Percentiles rank a stretch among this genome's conserved stretches.
These are phyloP conservation scores for Zoanthus sociatus DNA, from an alignment of 92 coral and sea anemone genomes.

Conservation along the genomic window DNA sequence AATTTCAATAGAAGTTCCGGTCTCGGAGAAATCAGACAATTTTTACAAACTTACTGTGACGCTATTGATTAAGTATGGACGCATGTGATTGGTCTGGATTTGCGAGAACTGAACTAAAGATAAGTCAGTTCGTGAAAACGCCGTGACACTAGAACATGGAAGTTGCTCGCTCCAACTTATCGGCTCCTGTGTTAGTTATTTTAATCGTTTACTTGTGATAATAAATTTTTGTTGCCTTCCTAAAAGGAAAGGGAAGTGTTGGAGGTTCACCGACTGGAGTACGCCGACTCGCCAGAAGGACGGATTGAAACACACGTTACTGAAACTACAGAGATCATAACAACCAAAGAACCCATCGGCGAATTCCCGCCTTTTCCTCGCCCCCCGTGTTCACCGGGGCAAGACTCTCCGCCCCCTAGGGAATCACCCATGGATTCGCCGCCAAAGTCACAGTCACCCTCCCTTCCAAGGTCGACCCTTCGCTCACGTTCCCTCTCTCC, in stretches of 20 bases:
- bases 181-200: neutral
- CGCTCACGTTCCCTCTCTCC: slow-evolving; percentile 4
- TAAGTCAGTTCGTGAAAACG: too few species aligned
- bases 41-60: too few species aligned
- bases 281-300: slow-evolving; percentile 28
- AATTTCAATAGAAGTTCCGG: too few species aligned
- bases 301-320: slow-evolving; percentile 26
- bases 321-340: slow-evolving; percentile 25
- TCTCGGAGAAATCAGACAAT: too few species aligned
- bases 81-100: too few species aligned
- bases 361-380: neutral
- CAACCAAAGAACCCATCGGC: neutral
- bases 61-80: too few species aligned
- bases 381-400: slow-evolving; percentile 28
- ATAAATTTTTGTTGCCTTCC: neutral
- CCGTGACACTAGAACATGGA: too few species aligned
- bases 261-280: slow-evolving; percentile 39
- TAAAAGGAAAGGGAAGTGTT: slow-evolving; percentile 32
- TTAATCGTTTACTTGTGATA: neutral
- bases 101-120: too few species aligned
- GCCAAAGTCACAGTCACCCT: slow-evolving; percentile 9
- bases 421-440: neutral
- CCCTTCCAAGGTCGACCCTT: slow-evolving; percentile 29
- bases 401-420: slow-evolving; percentile 5
- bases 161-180: too few species aligned